phyloP scores from a whole-genome alignment of 1,140 invertebrate species.

The Penaeus vannamei region DNA sequence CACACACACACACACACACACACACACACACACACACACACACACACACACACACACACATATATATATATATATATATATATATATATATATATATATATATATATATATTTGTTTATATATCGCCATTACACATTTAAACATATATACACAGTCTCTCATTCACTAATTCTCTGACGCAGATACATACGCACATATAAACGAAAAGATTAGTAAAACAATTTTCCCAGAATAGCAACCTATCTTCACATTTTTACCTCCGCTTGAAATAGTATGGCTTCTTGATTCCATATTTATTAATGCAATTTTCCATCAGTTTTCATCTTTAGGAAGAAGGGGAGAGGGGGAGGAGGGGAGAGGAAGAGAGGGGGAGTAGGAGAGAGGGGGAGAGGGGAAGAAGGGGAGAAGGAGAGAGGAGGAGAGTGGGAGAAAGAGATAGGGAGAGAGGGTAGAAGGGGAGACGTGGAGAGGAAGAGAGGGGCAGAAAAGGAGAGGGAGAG shows the following conservation, averaged over 20 bases:
- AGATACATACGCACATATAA: too few species aligned
- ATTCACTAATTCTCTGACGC: neutral
- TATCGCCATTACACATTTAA: too few species aligned
- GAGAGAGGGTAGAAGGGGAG: neutral
- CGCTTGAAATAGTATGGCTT: too few species aligned
- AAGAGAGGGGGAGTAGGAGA: neutral
- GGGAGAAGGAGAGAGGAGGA: too few species aligned
- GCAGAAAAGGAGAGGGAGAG: neutral
- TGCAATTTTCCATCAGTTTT: too few species aligned
- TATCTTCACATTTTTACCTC: too few species aligned
- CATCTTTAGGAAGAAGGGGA: neutral
- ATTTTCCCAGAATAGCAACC: neutral
- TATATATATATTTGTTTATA: too few species aligned
- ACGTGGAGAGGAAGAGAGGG: neutral
- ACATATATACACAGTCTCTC: neutral
- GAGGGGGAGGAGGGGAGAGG: neutral
- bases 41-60: neutral
- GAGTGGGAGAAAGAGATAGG: neutral
- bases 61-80: conserved; percentile 10
- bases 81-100: neutral
- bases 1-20: too few species aligned
- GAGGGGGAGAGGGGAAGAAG: too few species aligned
- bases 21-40: neutral
- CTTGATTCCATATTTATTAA: too few species aligned
- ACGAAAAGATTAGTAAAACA: neutral